Evolutionary conservation across 2,888 invertebrate species (phyloP).

Genomic region (Aproaerema taeniolella): DNA sequence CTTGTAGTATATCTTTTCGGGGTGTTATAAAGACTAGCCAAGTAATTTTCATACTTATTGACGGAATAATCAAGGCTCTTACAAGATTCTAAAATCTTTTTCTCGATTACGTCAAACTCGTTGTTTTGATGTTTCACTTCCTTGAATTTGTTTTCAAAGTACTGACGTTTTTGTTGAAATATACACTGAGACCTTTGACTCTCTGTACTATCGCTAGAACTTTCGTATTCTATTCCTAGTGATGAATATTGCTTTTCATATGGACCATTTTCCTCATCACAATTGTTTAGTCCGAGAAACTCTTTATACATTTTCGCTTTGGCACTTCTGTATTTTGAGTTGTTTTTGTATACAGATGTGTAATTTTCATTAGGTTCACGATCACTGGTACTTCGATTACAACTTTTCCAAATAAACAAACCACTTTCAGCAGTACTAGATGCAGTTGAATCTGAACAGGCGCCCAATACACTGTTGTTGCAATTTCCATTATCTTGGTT

Average conservation of each 20-base stretch:
- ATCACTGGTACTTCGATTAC: too few species aligned
- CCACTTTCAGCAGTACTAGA: conserved; percentile 44
- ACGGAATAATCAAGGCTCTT: conserved; percentile 44
- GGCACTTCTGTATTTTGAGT: conserved; percentile 32
- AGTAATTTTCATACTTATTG: conserved; percentile 47
- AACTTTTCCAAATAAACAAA: conserved; percentile 45
- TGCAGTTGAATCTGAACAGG: conserved; percentile 41
- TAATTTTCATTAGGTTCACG: conserved; percentile 34
- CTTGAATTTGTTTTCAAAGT: conserved; percentile 30
- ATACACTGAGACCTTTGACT: conserved; percentile 23
- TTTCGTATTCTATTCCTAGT: conserved; percentile 25
- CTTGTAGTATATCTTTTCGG: conserved; percentile 12
- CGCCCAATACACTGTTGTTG: too few species aligned
- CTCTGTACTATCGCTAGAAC: conserved; percentile 29
- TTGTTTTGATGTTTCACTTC: conserved; percentile 18
- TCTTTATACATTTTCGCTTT: conserved; percentile 40
- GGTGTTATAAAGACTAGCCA: conserved; percentile 31
- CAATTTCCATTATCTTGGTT: conserved; percentile 24
- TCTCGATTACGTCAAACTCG: conserved; percentile 38
- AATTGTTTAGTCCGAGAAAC: conserved; percentile 34
- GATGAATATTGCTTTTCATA: conserved; percentile 9
- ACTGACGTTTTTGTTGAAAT: conserved; percentile 26
- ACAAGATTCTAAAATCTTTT: conserved; percentile 49
- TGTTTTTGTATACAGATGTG: conserved; percentile 39
- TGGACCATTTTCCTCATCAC: conserved; percentile 14